A percentile compares a stretch with the other conserved stretches of the same genome.
phyloP scores from a whole-genome alignment of 2,113 vertebrate genomes.

The Salvelinus sp. region DNA sequence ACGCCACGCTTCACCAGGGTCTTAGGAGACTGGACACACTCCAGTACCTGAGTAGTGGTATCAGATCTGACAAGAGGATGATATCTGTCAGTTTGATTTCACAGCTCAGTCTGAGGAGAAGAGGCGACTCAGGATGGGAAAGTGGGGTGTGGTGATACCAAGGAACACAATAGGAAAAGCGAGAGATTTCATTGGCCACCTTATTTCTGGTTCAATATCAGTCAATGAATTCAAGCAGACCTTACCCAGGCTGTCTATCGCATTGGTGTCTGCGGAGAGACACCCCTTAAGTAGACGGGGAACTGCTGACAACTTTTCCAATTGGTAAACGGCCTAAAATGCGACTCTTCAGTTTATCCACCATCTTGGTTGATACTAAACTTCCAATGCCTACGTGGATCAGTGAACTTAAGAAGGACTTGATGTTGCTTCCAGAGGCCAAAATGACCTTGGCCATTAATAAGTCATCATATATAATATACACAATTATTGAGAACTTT shows the following conservation, averaged over 20 bases:
- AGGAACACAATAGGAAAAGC: neutral
- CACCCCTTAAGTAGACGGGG: neutral
- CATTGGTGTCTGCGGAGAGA: no score
- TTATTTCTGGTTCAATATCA: neutral
- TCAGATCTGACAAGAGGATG: constrained; percentile 62
- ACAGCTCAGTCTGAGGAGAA: constrained; percentile 54
- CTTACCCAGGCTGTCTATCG: no score
- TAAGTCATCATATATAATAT: no score
- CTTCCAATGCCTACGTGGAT: no score
- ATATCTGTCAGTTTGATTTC: constrained; percentile 66
- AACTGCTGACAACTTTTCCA: no score
- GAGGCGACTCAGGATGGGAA: neutral
- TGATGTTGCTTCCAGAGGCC: no score
- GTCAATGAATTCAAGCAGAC: neutral
- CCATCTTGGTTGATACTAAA: no score
- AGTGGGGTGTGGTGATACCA: neutral
- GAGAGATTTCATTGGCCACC: neutral
- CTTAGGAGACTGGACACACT: constrained; percentile 50
- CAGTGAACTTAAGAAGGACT: no score
- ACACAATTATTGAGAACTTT: no score
- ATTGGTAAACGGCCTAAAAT: no score
- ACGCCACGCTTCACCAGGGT: constrained; percentile 34
- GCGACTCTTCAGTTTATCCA: no score
- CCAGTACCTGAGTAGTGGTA: constrained; percentile 56
- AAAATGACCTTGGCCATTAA: no score